Percentiles rank a stretch among this genome's conserved stretches.
Evolutionary conservation across 2,113 vertebrate genomes (phyloP).

Genomic region (Muntiacus reevesi): DNA sequence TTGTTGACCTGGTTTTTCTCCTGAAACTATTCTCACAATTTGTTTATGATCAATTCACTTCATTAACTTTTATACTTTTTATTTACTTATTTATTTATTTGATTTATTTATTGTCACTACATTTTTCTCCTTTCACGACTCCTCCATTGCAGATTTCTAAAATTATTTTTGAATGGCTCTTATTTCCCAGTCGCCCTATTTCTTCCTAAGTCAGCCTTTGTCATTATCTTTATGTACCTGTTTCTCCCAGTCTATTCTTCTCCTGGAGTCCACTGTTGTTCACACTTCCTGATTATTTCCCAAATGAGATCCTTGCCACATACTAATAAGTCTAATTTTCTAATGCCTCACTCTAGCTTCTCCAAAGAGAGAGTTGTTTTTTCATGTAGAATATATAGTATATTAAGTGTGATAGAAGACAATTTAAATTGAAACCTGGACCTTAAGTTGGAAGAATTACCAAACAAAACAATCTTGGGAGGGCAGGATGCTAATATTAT

Average conservation of each 20-base stretch:
- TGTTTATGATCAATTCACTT: conserved; percentile 27
- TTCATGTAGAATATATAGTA: background rate
- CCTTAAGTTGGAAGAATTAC: background rate
- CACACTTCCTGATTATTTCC: background rate
- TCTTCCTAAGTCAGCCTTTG: background rate
- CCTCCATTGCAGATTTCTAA: background rate
- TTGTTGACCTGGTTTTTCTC: background rate
- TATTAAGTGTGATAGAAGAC: background rate
- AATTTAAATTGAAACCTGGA: background rate
- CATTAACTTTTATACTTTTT: conserved; percentile 35
- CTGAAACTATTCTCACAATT: conserved; percentile 21
- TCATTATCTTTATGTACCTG: background rate
- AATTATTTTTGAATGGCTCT: conserved; percentile 21
- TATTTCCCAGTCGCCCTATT: conserved; percentile 18
- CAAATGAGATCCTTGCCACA: background rate
- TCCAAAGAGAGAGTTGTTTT: background rate
- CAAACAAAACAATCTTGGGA: background rate
- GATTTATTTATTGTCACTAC: background rate
- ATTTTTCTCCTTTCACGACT: background rate
- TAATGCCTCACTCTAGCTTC: background rate
- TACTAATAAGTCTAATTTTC: conserved; percentile 19
- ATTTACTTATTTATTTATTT: background rate
- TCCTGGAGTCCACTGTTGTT: background rate
- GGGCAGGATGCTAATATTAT: background rate
- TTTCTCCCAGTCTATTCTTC: background rate